Percentiles rank a stretch among this genome's conserved stretches.
These are phyloP conservation scores for Catocala sponsa DNA, from an alignment of 2,888 invertebrate species.

Conservation along the genomic window DNA sequence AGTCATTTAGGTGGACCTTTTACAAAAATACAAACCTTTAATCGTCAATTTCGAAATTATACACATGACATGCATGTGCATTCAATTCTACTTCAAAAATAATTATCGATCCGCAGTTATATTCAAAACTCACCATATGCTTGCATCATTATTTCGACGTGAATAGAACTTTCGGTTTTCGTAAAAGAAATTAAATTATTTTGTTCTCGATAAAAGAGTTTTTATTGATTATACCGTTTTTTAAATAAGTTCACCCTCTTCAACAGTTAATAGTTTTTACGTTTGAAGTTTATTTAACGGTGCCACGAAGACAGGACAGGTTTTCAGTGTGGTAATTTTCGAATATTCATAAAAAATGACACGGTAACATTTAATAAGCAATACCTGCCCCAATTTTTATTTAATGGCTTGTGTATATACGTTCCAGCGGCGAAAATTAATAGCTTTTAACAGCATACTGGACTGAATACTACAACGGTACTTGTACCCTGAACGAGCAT, in stretches of 20 bases:
- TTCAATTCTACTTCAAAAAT: slow-evolving; percentile 49
- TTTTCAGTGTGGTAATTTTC: slow-evolving; percentile 18
- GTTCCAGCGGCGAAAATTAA: slow-evolving; percentile 2
- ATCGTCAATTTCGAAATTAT: slow-evolving; percentile 29
- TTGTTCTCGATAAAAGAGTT: slow-evolving; percentile 57
- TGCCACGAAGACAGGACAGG: slow-evolving; percentile 32
- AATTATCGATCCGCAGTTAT: slow-evolving; percentile 60
- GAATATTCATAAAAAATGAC: slow-evolving; percentile 14
- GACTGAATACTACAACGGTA: neutral
- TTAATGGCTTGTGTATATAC: slow-evolving; percentile 12
- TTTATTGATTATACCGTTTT: slow-evolving; percentile 53
- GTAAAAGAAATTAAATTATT: slow-evolving; percentile 74
- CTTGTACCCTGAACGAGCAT: slow-evolving; percentile 1
- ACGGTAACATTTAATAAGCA: slow-evolving; percentile 52
- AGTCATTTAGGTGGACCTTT: slow-evolving; percentile 7
- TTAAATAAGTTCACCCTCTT: slow-evolving; percentile 38
- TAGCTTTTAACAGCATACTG: slow-evolving; percentile 7
- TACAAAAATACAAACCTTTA: slow-evolving; percentile 26
- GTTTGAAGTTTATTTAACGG: slow-evolving; percentile 66
- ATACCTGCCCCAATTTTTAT: slow-evolving; percentile 18
- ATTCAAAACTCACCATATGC: slow-evolving; percentile 75
- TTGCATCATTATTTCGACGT: slow-evolving; percentile 65
- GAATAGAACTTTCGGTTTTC: slow-evolving; percentile 69
- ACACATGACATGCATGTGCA: slow-evolving; percentile 52
- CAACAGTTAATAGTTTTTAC: slow-evolving; percentile 51